These are phyloP conservation scores for Clarias gariepinus DNA, from an alignment of 2,113 vertebrate genomes.

Conservation along the genomic window DNA sequence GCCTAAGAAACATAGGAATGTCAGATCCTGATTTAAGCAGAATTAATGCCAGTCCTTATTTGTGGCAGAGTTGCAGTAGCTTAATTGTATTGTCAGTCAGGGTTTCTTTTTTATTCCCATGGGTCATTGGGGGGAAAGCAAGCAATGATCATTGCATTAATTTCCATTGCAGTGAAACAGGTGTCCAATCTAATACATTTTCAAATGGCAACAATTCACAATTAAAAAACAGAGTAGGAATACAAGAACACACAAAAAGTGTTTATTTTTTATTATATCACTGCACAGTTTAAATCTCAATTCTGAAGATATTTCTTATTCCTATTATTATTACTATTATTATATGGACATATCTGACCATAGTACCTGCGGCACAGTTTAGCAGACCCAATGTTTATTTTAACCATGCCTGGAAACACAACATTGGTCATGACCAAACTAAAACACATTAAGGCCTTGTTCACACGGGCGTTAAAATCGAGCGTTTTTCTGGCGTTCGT, in stretches of 20 bases:
- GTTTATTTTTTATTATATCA: background rate
- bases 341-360: background rate
- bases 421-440: too few species aligned
- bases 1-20: conserved; percentile 58
- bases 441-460: too few species aligned
- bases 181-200: conserved; percentile 31
- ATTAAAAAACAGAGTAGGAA: too few species aligned
- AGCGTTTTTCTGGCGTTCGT: too few species aligned
- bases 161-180: conserved; percentile 37
- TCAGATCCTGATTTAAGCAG: conserved; percentile 60
- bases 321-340: too few species aligned
- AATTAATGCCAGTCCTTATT: conserved; percentile 61
- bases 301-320: background rate
- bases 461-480: too few species aligned
- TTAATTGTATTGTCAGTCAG: conserved; percentile 73
- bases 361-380: background rate
- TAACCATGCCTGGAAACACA: too few species aligned
- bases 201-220: background rate
- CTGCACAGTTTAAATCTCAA: background rate
- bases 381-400: too few species aligned
- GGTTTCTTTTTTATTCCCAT: conserved; percentile 56
- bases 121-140: conserved; percentile 47
- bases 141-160: conserved; percentile 45
- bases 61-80: conserved; percentile 60
- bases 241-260: too few species aligned